Evolutionary conservation across 2,113 vertebrate species (phyloP).

Genomic region (Thamnaconus septentrionalis): DNA sequence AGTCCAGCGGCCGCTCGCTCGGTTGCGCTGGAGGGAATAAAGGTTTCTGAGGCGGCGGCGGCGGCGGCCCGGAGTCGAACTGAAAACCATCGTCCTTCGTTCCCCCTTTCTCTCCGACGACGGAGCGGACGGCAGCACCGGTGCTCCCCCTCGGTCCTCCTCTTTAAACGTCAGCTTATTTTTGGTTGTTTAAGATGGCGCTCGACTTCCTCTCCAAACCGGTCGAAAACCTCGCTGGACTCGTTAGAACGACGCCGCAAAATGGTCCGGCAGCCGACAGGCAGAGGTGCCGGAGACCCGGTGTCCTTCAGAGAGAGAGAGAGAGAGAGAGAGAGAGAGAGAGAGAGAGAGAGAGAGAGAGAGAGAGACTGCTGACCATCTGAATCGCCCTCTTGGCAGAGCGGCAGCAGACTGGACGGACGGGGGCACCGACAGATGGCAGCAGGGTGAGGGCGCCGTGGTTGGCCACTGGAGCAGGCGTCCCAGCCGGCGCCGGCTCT

Average conservation of each 20-base stretch:
- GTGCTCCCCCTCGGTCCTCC: no score
- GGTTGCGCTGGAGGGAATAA: no score
- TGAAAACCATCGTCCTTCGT: no score
- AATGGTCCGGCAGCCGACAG: constrained; percentile 18
- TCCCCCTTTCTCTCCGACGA: no score
- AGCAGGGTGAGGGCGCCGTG: constrained; percentile 74
- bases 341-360: constrained; percentile 60
- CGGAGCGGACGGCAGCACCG: no score
- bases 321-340: constrained; percentile 65
- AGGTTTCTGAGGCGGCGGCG: no score
- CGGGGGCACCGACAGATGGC: constrained; percentile 76
- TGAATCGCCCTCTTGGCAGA: constrained; percentile 72
- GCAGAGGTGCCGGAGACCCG: constrained; percentile 65
- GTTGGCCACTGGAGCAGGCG: constrained; percentile 73
- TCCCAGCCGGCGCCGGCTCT: constrained; percentile 72
- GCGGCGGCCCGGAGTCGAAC: no score
- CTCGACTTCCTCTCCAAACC: no score
- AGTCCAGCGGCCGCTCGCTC: no score
- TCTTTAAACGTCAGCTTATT: no score
- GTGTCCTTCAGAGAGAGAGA: constrained; percentile 71
- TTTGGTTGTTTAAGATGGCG: no score
- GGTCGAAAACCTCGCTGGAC: no score
- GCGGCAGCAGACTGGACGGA: constrained; percentile 57
- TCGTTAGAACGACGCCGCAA: constrained; percentile 16
- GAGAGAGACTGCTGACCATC: constrained; percentile 76